Evolutionary conservation across 2,888 invertebrate species (phyloP), one percentile per base, ranked within the genome.

Genomic region (Caprella mutica): DNA sequence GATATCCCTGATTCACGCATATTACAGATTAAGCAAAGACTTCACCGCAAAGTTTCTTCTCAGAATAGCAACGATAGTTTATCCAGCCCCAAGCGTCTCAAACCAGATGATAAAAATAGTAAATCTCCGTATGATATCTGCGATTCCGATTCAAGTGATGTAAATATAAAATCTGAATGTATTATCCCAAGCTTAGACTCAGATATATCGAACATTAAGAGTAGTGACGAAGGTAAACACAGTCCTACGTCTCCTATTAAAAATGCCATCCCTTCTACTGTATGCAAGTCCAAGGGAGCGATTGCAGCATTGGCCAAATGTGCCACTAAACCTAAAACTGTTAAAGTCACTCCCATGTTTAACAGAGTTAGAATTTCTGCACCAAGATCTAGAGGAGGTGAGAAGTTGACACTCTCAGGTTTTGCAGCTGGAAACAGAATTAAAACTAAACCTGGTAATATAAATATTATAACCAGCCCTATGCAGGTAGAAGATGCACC

Each of bases 1-100:
- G 48, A 48, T 3, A 8, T 24, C 5, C 27, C 27, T 30, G 48
- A 27, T 5, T 48, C 48, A 14, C 29, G 48, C 29, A 48, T 48
- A 17, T 48, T 30, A 27, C 48, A 48, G 30, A 48, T 48, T 8
- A 48, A 48, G 30, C 29, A 48, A 17, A n/a, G 48, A 21, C 30
- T 48, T 21, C 29, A 21, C 21, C 24, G 30, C n/a, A 48, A 29
- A 48, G 30, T 29, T 1, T 48, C 48, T 17, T 30, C 27, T 12
- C 29, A 48, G 12, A 3, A 30, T 26, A 21, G n/a, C 3, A 48
- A 17, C 30, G 48, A 30, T 30, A 29, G 23, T 17, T n/a, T n/a
- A 24, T 4, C 30, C 19, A 19, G 19, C 17, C n/a, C n/a, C n/a
- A n/a, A n/a, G n/a, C n/a, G n/a, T n/a, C n/a, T n/a, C n/a, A n/a